phyloP scores from a whole-genome alignment of 2,888 invertebrate species.

The Epistrophella euchroma region DNA sequence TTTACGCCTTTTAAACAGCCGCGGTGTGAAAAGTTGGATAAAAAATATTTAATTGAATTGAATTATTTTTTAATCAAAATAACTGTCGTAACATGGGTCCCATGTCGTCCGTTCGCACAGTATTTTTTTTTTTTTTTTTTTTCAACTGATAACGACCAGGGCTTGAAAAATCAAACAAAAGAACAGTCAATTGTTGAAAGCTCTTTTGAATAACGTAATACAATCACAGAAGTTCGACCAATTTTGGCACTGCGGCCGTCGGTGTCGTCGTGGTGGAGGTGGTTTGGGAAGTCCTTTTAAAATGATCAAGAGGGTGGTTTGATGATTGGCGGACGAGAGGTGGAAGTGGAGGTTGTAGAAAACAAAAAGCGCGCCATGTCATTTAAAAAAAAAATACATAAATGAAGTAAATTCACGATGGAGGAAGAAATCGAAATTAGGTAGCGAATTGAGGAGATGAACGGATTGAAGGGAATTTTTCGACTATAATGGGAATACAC shows the following conservation, averaged over 20 bases:
- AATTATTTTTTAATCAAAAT: conserved; percentile 76
- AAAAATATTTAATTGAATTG: conserved; percentile 61
- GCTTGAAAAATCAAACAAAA: conserved; percentile 62
- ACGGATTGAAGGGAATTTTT: conserved; percentile 14
- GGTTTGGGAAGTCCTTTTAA: not conserved
- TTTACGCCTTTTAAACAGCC: conserved; percentile 36
- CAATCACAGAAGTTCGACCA: conserved; percentile 55
- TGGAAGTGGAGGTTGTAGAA: conserved; percentile 1
- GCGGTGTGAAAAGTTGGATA: conserved; percentile 13
- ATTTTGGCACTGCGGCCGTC: conserved; percentile 17
- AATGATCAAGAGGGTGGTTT: conserved; percentile 1
- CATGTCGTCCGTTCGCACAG: conserved; percentile 33
- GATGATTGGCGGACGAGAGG: conserved; percentile 28
- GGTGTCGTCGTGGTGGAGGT: not conserved
- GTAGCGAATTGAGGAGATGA: too few species aligned
- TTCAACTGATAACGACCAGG: conserved; percentile 18
- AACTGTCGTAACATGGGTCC: conserved; percentile 70
- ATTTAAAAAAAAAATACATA: conserved; percentile 36
- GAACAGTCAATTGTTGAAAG: conserved; percentile 74
- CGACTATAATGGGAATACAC: conserved; percentile 59
- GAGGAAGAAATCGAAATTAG: not conserved
- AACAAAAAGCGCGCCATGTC: conserved; percentile 51
- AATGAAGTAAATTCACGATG: conserved; percentile 6
- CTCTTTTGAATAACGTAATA: conserved; percentile 61
- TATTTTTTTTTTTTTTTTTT: conserved; percentile 25